Evolutionary conservation across 2,113 vertebrate species (phyloP).

Genomic region (Catharus bicknelli): DNA sequence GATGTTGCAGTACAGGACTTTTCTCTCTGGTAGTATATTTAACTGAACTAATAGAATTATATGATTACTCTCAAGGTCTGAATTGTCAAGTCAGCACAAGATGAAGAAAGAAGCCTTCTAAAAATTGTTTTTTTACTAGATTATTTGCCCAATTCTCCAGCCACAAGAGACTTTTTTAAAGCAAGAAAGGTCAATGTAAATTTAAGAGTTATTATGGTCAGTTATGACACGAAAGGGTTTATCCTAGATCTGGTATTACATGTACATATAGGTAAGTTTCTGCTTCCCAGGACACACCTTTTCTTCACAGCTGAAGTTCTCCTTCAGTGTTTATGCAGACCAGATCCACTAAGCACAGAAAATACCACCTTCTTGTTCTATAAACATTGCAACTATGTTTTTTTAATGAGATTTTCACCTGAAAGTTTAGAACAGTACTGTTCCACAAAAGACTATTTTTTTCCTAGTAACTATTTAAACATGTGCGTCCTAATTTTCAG

Average conservation of each 20-base stretch:
- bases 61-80: background rate
- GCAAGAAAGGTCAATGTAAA: background rate
- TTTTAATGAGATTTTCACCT: background rate
- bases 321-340: background rate
- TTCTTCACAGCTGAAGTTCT: background rate
- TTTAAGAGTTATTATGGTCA: background rate
- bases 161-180: background rate
- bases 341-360: background rate
- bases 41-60: background rate
- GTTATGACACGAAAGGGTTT: background rate
- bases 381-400: background rate
- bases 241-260: background rate
- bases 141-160: background rate
- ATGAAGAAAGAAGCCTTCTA: background rate
- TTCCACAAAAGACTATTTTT: accelerated
- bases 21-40: background rate
- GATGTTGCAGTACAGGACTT: background rate
- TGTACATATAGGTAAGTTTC: background rate
- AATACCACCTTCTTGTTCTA: background rate
- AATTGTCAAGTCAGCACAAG: background rate
- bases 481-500: background rate
- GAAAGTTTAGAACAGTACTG: background rate
- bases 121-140: background rate
- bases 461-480: background rate
- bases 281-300: background rate